phyloP scores from a whole-genome alignment of 2,113 vertebrate species.

The Gorsachius goisagi region DNA sequence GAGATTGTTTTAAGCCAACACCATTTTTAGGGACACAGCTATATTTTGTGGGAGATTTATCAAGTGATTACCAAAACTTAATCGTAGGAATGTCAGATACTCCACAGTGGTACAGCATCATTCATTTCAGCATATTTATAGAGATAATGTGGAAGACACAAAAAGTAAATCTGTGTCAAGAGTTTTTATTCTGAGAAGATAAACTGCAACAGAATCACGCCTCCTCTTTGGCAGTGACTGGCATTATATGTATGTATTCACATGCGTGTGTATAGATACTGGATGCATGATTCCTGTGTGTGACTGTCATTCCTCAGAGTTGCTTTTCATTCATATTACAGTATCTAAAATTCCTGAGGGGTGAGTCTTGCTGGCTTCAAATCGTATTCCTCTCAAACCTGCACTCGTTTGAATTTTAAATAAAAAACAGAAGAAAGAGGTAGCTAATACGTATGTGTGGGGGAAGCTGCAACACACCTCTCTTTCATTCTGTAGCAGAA shows the following conservation, averaged over 20 bases:
- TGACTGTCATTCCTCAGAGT: background rate
- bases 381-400: background rate
- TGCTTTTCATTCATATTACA: background rate
- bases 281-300: background rate
- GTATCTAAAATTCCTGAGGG: background rate
- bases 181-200: background rate
- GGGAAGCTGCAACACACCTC: background rate
- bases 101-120: background rate
- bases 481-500: background rate
- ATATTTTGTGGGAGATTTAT: background rate
- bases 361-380: background rate
- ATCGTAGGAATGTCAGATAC: background rate
- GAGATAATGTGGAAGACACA: background rate
- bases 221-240: background rate
- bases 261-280: background rate
- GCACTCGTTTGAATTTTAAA: background rate
- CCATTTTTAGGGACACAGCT: fast-evolving
- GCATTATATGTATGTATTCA: background rate
- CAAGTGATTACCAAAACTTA: background rate
- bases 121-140: background rate
- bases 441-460: background rate
- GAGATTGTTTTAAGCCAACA: background rate
- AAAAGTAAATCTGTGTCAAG: background rate
- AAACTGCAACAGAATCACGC: background rate
- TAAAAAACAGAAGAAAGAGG: background rate